Base-by-base conservation (phyloP, 2,888 invertebrate genomes). In the Ypsolopha scabrella region DNA sequence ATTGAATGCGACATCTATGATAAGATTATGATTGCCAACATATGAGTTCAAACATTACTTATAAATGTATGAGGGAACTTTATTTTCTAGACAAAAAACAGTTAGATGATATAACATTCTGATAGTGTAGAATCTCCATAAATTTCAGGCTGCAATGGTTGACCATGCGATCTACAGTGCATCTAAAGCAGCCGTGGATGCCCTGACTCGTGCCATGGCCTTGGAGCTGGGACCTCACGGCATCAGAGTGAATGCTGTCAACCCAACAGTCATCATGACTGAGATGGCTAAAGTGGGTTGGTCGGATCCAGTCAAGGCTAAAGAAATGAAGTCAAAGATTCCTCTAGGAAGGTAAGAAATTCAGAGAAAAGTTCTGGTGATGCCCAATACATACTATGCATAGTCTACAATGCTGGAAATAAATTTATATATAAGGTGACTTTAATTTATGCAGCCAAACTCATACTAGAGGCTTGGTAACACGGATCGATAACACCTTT, bases 251-350 rank as follows among this genome's bases (percentile, higher is more conserved):
- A 98, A 98, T 76, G 89, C 91, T 51, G 94, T 98, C 0, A 97
- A 97, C 74, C 98, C 98, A 0, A 98, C 98, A 0, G 97, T 98
- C 0, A 94, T 96, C 13, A 87, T 96, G 88, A 98, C 98, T 0
- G 93, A 92, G 60, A 95, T 98, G 96, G 96, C 95, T 0, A 89
- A 88, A 64, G 79, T 90, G 1, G 92, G 91, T 39, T 99, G 98
- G 98, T 90, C 92, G n/a, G 94, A 97, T 67, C 94, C 95, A 0
- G 83, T 67, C 0, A 94, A 91, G 68, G 91, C 93, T 7, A 87
- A 87, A 11, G 90, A 90, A 9, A 90, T 98, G 90, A 65, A 93
- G 53, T 85, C 88, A 4, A 93, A 93, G 77, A 97, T 97, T 71
- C 98, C 98, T 0, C 75, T 97, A 11, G 90, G 92, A 64, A 87